Conservation (phyloP, 2,888 invertebrate species). For the Hoplodrina ambigua region DNA sequence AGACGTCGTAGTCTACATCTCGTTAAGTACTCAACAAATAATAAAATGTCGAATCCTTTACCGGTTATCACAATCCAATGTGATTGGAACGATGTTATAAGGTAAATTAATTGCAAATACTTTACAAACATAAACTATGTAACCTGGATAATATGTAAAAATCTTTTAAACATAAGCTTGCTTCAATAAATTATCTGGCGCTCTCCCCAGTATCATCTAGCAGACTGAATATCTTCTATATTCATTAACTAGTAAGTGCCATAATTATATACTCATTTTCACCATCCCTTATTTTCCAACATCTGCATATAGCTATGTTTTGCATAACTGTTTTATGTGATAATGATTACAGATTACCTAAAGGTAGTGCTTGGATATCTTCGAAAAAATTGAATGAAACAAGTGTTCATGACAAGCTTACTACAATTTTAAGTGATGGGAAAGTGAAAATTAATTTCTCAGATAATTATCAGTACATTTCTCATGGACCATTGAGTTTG, state of each 20-base stretch:
- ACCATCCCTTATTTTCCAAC: no score
- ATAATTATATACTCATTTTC: no score
- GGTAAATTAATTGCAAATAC: slow-evolving; percentile 70
- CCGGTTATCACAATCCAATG: slow-evolving; percentile 88
- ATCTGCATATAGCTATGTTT: background rate
- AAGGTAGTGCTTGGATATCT: slow-evolving; percentile 88
- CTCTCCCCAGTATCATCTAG: background rate
- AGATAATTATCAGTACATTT: slow-evolving; percentile 82
- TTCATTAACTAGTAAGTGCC: no score
- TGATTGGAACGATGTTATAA: slow-evolving; percentile 89
- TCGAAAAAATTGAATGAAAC: slow-evolving; percentile 83
- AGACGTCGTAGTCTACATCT: background rate
- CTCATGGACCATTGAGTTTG: slow-evolving; percentile 81
- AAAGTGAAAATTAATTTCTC: slow-evolving; percentile 84
- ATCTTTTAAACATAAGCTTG: background rate
- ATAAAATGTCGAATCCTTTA: slow-evolving; percentile 70
- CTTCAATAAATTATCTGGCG: background rate
- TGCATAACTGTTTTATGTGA: slow-evolving; percentile 1
- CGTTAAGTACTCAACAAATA: background rate
- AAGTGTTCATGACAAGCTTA: slow-evolving; percentile 83
- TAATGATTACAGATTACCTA: slow-evolving; percentile 79
- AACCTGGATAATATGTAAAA: no score
- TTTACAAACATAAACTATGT: background rate
- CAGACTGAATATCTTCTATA: background rate
- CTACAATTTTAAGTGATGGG: slow-evolving; percentile 79